These are phyloP conservation scores for Eledona agricola DNA, from an alignment of 2,888 invertebrate genomes.

Conservation along the genomic window DNA sequence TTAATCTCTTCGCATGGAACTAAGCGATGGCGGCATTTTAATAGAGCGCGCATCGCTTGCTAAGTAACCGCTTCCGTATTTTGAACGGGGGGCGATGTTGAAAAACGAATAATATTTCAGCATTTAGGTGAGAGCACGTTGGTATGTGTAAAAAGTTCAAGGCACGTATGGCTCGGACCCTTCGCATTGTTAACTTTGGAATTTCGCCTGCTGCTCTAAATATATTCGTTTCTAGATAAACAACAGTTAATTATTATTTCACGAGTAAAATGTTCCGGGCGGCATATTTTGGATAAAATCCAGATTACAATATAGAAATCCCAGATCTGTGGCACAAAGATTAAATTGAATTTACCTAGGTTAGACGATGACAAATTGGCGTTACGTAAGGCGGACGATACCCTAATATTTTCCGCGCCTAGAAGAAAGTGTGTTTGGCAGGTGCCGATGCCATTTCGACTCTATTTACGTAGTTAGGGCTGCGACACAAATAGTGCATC, in stretches of 20 bases:
- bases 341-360: too few relatives aligned
- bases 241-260: slow-evolving; percentile 18
- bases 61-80: too few relatives aligned
- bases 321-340: slow-evolving; percentile 1
- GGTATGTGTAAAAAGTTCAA: too few relatives aligned
- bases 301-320: slow-evolving; percentile 4
- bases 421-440: background rate
- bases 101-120: too few relatives aligned
- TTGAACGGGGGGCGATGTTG: too few relatives aligned
- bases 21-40: too few relatives aligned
- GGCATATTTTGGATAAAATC: slow-evolving; percentile 9
- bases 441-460: slow-evolving; percentile 20
- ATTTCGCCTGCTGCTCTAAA: slow-evolving; percentile 10
- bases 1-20: too few relatives aligned
- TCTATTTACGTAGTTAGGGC: slow-evolving; percentile 52
- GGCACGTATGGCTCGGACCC: too few relatives aligned
- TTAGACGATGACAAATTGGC: background rate
- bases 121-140: too few relatives aligned
- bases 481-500: slow-evolving; percentile 54
- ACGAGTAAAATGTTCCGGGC: slow-evolving; percentile 1
- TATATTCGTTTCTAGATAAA: slow-evolving; percentile 8
- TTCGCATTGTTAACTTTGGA: slow-evolving; percentile 16
- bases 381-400: too few relatives aligned
- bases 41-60: too few relatives aligned
- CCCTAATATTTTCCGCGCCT: too few relatives aligned